Evolutionary conservation across 2,113 vertebrate genomes (phyloP).

Genomic region (Procapra przewalskii): DNA sequence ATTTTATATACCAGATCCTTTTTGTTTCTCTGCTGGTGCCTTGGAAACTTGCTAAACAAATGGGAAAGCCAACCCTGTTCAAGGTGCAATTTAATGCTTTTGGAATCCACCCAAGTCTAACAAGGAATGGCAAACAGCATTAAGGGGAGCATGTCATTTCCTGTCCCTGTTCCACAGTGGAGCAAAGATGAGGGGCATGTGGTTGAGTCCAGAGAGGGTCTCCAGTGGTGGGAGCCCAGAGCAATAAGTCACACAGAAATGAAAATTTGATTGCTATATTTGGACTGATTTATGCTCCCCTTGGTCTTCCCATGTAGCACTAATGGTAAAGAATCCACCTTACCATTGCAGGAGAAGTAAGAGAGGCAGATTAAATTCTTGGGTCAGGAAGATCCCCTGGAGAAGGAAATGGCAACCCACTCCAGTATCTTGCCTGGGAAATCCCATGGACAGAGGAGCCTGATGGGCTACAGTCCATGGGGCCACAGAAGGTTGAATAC

Average conservation of each 20-base stretch:
- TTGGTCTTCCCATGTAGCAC: neutral
- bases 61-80: neutral
- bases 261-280: neutral
- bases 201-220: neutral
- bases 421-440: neutral
- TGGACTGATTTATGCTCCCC: neutral
- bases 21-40: neutral
- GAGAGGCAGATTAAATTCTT: neutral
- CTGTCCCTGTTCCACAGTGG: neutral
- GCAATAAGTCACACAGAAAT: neutral
- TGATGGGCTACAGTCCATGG: neutral
- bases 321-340: neutral
- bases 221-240: neutral
- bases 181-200: neutral
- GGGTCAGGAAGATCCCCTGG: neutral
- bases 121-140: neutral
- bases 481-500: neutral
- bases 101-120: neutral
- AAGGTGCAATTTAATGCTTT: neutral
- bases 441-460: neutral
- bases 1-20: neutral
- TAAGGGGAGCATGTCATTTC: neutral
- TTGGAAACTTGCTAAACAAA: neutral
- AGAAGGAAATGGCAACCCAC: accelerated
- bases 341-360: neutral